phyloP scores from a whole-genome alignment of 2,888 invertebrate genomes.

The Chrysina gloriosa region DNA sequence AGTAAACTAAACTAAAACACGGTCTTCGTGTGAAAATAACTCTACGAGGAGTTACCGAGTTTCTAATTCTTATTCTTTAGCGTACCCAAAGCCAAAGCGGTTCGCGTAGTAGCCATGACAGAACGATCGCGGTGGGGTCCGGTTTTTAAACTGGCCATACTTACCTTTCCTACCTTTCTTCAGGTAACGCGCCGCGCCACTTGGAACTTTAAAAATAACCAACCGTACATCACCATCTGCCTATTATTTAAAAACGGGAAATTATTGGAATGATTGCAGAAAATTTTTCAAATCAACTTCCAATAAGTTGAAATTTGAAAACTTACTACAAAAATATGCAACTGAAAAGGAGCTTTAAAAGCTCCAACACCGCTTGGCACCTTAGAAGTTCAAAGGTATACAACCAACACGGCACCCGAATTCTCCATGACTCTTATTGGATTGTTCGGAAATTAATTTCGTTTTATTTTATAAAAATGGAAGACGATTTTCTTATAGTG shows the following conservation, averaged over 20 bases:
- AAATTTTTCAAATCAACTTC: no score
- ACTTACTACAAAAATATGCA: neutral
- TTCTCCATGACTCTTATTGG: no score
- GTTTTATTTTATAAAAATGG: no score
- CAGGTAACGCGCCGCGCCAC: constrained; percentile 14
- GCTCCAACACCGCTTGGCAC: neutral
- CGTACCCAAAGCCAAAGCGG: constrained; percentile 12
- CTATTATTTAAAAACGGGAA: neutral
- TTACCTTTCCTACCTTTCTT: neutral
- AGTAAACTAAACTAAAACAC: constrained; percentile 32
- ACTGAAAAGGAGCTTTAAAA: neutral
- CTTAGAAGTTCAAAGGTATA: neutral
- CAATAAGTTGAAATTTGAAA: no score
- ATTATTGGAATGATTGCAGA: neutral
- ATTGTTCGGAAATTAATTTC: no score
- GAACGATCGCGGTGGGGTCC: constrained; percentile 35
- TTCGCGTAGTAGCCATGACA: constrained; percentile 38
- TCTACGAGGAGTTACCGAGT: constrained; percentile 3
- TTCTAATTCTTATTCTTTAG: constrained; percentile 23
- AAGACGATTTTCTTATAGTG: no score
- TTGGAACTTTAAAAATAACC: neutral
- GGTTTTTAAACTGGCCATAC: constrained; percentile 38
- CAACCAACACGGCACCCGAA: neutral
- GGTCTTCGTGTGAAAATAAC: constrained; percentile 39
- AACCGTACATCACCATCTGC: no score